A percentile compares a stretch with the other conserved stretches of the same genome.
phyloP scores from a whole-genome alignment of 1,140 invertebrate genomes.

The Ceratina japonica region DNA sequence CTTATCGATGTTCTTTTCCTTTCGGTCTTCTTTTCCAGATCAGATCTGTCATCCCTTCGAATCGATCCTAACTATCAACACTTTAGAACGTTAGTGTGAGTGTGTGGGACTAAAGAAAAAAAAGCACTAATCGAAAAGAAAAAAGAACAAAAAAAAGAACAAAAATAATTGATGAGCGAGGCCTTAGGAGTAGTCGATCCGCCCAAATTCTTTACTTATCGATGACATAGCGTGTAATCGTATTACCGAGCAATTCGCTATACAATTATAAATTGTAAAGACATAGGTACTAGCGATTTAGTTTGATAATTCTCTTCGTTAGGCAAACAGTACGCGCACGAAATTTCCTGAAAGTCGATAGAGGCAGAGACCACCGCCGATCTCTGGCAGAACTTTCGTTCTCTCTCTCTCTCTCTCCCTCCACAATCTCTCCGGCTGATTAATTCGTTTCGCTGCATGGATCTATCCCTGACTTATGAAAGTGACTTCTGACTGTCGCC shows the following conservation, averaged over 20 bases:
- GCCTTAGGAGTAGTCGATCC: conserved; percentile 80
- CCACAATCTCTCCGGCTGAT: conserved; percentile 4
- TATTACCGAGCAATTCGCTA: conserved; percentile 64
- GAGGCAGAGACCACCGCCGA: conserved; percentile 35
- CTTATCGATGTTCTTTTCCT: conserved; percentile 47
- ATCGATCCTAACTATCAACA: conserved; percentile 69
- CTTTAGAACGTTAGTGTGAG: conserved; percentile 69
- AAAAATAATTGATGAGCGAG: conserved; percentile 76
- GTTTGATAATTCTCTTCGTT: conserved; percentile 70
- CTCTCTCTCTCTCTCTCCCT: background rate
- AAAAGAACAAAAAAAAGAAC: conserved; percentile 50
- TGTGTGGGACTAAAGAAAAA: conserved; percentile 69
- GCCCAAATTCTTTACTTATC: conserved; percentile 70
- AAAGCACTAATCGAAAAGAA: conserved; percentile 53
- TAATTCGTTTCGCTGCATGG: conserved; percentile 39
- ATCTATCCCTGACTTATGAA: conserved; percentile 42
- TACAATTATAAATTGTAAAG: conserved; percentile 55
- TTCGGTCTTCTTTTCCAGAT: conserved; percentile 52
- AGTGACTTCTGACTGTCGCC: conserved; percentile 42
- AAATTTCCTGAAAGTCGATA: conserved; percentile 55
- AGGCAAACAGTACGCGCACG: conserved; percentile 55
- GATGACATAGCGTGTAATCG: conserved; percentile 62
- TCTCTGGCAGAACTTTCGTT: conserved; percentile 28
- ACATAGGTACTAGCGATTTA: conserved; percentile 67
- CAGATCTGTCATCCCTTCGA: conserved; percentile 38